Evolutionary conservation across 2,797 vertebrate species (phyloP).

Genomic region (Nyctalus aviator): DNA sequence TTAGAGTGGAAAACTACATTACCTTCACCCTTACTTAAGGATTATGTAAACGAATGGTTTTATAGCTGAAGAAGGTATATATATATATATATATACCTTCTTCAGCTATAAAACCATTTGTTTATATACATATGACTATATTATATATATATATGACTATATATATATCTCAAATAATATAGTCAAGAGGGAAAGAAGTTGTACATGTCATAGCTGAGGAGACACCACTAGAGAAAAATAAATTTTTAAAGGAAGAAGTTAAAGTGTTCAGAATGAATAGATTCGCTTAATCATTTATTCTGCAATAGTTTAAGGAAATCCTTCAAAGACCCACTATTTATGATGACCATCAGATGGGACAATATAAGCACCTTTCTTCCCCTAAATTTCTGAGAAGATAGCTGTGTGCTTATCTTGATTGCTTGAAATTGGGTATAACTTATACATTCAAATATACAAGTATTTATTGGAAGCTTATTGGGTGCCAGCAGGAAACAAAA

Average conservation of each 20-base stretch:
- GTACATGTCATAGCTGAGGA: not conserved
- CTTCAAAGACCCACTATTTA: not conserved
- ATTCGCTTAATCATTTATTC: constrained; percentile 39
- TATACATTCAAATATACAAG: constrained; percentile 24
- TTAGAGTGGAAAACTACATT: not conserved
- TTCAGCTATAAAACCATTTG: too few relatives aligned
- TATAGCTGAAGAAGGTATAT: not conserved
- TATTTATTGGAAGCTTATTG: constrained; percentile 9
- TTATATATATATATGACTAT: too few relatives aligned
- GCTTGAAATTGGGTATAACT: constrained; percentile 33
- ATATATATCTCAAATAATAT: not conserved
- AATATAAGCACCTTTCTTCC: not conserved
- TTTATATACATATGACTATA: too few relatives aligned
- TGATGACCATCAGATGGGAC: not conserved
- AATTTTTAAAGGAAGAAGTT: not conserved
- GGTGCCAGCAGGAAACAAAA: not conserved
- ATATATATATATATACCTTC: too few relatives aligned
- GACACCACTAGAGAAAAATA: not conserved
- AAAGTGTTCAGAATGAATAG: not conserved
- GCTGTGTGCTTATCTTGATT: not conserved
- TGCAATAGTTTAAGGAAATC: not conserved
- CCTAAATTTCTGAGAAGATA: not conserved
- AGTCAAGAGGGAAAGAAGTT: not conserved
- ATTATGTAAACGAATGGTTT: not conserved
- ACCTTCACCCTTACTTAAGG: not conserved